Base-by-base conservation (phyloP, 2,888 invertebrate genomes). In the Polyommatus iphigenia region DNA sequence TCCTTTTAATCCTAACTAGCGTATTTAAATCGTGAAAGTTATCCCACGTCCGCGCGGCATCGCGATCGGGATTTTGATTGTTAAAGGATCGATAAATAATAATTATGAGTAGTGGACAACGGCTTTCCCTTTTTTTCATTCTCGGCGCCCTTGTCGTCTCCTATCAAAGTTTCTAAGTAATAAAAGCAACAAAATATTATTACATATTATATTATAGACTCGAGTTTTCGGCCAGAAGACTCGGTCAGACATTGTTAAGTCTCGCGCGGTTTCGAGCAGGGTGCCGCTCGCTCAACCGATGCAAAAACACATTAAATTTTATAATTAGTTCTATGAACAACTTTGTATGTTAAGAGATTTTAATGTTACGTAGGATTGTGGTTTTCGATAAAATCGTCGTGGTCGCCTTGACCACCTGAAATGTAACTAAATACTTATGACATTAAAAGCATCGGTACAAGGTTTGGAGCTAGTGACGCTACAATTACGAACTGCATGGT, bases 271-370 rank as follows among this genome's bases (percentile, higher is more conserved):
- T 59, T 67, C 15, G 67, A 32, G 15, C 29, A 29, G 18, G 67
- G 67, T 18, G 67, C 18, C 5, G 32, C 15, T 67, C 32, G 29
- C 67, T 67, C 29, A 67, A 67, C 67, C 67, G 15, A 67, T 29
- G 15, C 29, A 67, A 67, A 18, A 67, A 67, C 67, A 67, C 67
- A 67, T 67, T 67, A 67, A 67, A 67, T 67, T 67, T 67, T 67
- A 67, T 67, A 67, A 67, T 67, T 67, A 67, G 29, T 29, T 67
- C 67, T 29, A 29, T 67, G 15, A 67, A 32, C 29, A 67, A 32
- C 67, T 67, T 15, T 67, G 6, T 29, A 29, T 67, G 13, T 67
- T 13, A 67, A 67, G 32, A 67, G 32, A 67, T 67, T 18, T 10
- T 29, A 67, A 67, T 29, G 32, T 67, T 67, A 29, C 29, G 4